phyloP scores from a whole-genome alignment of 2,113 vertebrate genomes.

The Nicator chloris region DNA sequence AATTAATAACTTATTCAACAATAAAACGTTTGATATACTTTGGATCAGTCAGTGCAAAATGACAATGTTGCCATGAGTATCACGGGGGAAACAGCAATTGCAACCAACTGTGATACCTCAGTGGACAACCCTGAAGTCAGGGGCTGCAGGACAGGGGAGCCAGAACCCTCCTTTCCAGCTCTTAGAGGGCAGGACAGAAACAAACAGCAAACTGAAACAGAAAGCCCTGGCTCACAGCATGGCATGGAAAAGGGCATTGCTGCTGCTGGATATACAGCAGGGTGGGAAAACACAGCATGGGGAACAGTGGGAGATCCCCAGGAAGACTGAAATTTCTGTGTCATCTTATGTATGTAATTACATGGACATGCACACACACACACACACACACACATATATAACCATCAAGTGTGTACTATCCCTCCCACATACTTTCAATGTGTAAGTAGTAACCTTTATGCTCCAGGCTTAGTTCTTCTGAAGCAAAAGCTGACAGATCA shows the following conservation, averaged over 20 bases:
- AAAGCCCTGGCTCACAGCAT: not conserved
- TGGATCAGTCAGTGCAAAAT: not conserved
- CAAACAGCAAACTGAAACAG: not conserved
- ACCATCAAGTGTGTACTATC: too few species aligned
- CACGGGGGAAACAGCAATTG: not conserved
- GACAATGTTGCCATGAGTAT: not conserved
- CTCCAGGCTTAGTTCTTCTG: not conserved
- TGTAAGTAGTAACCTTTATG: not conserved
- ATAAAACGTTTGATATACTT: not conserved
- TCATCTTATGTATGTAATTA: not conserved
- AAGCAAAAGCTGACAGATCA: not conserved
- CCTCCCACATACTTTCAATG: not conserved
- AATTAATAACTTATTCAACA: not conserved
- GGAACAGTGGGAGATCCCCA: not conserved
- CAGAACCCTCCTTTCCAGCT: not conserved
- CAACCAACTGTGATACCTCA: not conserved
- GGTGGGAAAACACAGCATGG: not conserved
- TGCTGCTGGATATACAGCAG: not conserved
- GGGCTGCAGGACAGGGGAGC: not conserved
- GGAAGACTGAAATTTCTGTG: not conserved
- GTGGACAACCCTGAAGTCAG: rapidly evolving
- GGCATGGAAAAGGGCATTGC: not conserved
- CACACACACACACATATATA: not conserved
- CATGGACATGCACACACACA: not conserved
- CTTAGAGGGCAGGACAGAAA: not conserved